Evolutionary conservation across 2,888 invertebrate genomes (phyloP), one percentile per base, ranked within the genome.

Genomic region (Heliconius aoede): DNA sequence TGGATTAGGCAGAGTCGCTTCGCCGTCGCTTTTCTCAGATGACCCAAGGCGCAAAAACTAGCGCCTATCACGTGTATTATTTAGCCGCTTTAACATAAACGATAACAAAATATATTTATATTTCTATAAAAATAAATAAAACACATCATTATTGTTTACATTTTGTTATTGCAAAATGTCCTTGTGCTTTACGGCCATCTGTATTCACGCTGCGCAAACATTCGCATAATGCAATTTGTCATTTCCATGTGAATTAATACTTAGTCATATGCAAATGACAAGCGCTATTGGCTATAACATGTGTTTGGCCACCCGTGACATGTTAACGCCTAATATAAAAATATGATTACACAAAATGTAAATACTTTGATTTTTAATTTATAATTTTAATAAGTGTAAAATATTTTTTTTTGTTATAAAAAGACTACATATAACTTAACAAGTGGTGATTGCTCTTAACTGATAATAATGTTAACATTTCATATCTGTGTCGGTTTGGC

Each of bases 201-300:
- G 67, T 60, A 61, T 46, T 30, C 72, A 67, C 46, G 51, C 11
- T 60, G 67, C 58, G 46, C 26, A 68, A 26, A 71, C 51, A 72
- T 61, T 26, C 28, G 46, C 61, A 62, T 62, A 76, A 76, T 65
- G 71, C 46, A 72, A 72, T 74, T 67, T 71, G 71, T 78, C 76
- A 78, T 74, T 78, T 74, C 74, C 74, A 74, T 62, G 65, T 62
- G 71, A 78, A 76, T 76, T 74, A 76, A 71, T 67, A 76, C 68
- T 69, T 73, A 76, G 76, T 73, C 68, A 69, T 73, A 78, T 74
- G 78, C 72, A 76, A 76, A 76, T 76, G 74, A 74, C 78, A 74
- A 67, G 72, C 67, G 74, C 72, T 74, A 76, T 72, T 76, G 65
- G 73, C 71, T 62, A 64, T 78, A 76, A 78, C 60, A 55, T 67